Conservation (phyloP, 2,888 invertebrate species). For the Bembecia ichneumoniformis region DNA sequence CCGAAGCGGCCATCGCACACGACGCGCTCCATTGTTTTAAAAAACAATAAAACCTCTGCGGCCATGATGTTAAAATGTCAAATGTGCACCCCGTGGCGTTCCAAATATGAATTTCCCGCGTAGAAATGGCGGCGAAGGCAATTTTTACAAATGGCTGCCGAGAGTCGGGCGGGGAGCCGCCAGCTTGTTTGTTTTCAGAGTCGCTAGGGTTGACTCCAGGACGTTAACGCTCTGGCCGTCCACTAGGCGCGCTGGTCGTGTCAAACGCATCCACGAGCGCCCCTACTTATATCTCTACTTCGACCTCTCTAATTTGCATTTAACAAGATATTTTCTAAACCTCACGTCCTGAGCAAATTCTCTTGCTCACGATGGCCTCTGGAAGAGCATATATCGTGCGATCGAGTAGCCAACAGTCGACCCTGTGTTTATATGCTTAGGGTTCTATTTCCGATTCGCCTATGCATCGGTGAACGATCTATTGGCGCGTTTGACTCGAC, state of each 20-base stretch:
- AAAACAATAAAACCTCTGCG: conserved; percentile 55
- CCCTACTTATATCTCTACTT: conserved; percentile 37
- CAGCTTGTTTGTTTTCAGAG: conserved; percentile 42
- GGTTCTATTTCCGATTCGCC: conserved; percentile 36
- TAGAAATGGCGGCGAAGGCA: conserved; percentile 67
- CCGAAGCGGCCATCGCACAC: conserved; percentile 47
- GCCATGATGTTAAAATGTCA: conserved; percentile 58
- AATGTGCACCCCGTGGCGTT: conserved; percentile 61
- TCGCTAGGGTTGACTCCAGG: conserved; percentile 12
- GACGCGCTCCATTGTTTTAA: conserved; percentile 51
- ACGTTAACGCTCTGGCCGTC: conserved; percentile 5
- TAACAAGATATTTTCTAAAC: conserved; percentile 51
- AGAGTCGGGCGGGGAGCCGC: conserved; percentile 34
- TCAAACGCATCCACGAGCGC: conserved; percentile 14
- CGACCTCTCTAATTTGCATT: conserved; percentile 55
- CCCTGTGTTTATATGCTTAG: conserved; percentile 9
- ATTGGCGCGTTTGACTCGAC: conserved; percentile 38
- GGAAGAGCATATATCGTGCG: conserved; percentile 5
- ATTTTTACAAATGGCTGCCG: conserved; percentile 71
- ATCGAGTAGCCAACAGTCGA: conserved; percentile 2
- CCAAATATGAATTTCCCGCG: conserved; percentile 68
- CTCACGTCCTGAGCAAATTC: conserved; percentile 53
- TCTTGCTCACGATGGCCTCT: conserved; percentile 3
- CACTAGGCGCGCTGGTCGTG: conserved; percentile 9
- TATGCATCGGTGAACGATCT: conserved; percentile 44